Percentiles rank a stretch among this genome's conserved stretches.
Evolutionary conservation across 1,140 invertebrate species (phyloP).

Genomic region (Drosophila pachea): DNA sequence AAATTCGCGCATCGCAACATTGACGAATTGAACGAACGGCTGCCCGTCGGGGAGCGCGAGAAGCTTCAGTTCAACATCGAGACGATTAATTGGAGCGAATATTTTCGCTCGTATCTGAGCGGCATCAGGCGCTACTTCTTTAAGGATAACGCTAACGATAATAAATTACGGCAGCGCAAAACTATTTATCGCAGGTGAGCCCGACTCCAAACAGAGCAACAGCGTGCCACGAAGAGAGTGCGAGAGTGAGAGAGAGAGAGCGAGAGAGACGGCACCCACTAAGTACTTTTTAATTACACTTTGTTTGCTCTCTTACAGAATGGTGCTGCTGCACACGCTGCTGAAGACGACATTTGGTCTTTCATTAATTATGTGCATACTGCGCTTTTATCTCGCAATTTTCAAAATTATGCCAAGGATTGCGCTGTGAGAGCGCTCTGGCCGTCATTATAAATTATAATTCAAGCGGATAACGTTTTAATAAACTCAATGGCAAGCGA

Average conservation of each 20-base stretch:
- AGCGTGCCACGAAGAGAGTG: background rate
- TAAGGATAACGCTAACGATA: constrained; percentile 79
- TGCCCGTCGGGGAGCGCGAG: constrained; percentile 56
- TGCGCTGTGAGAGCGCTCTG: constrained; percentile 41
- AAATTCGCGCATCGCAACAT: constrained; percentile 77
- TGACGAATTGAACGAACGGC: constrained; percentile 70
- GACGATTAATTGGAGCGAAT: constrained; percentile 82
- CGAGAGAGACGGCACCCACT: constrained; percentile 31
- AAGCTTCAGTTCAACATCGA: constrained; percentile 79
- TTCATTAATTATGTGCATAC: constrained; percentile 77
- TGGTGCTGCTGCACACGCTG: constrained; percentile 69
- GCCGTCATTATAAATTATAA: constrained; percentile 63
- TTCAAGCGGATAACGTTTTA: constrained; percentile 50
- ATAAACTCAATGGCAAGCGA: constrained; percentile 54
- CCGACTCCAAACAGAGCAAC: background rate
- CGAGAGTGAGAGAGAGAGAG: background rate
- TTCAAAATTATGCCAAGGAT: constrained; percentile 75
- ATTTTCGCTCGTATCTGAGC: constrained; percentile 81
- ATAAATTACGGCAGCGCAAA: constrained; percentile 77
- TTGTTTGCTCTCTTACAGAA: constrained; percentile 61
- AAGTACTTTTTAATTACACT: constrained; percentile 79
- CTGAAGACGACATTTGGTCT: constrained; percentile 76
- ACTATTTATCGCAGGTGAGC: constrained; percentile 78
- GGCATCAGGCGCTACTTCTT: constrained; percentile 81
- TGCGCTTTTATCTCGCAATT: constrained; percentile 72